Evolutionary conservation across 2,113 vertebrate species (phyloP).

Genomic region (Eulemur rufifrons): DNA sequence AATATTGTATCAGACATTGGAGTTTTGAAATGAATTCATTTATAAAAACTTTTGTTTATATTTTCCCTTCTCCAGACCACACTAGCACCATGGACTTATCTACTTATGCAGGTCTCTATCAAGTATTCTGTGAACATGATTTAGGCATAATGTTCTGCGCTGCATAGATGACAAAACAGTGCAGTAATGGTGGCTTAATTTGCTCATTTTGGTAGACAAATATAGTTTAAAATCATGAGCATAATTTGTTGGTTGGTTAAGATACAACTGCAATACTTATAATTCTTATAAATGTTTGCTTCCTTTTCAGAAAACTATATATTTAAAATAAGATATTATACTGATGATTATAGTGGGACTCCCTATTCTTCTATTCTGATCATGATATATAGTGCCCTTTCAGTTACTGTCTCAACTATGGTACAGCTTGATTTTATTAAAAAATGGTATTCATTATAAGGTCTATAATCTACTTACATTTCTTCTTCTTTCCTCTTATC

Average conservation of each 20-base stretch:
- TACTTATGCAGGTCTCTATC: background rate
- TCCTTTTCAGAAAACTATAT: background rate
- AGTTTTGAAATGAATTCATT: background rate
- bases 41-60: background rate
- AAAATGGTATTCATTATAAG: background rate
- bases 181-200: background rate
- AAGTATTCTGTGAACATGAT: background rate
- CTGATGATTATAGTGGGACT: background rate
- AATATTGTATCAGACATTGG: background rate
- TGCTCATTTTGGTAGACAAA: background rate
- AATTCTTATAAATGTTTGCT: background rate
- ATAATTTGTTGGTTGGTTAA: background rate
- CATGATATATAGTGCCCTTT: background rate
- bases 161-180: background rate
- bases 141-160: background rate
- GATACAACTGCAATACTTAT: background rate
- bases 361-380: background rate
- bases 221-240: background rate
- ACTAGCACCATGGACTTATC: background rate
- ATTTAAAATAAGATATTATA: background rate
- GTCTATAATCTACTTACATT: background rate
- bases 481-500: background rate
- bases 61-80: fast-evolving
- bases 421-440: background rate
- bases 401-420: background rate